Evolutionary conservation across 37 sponge, comb jelly and placozoan species (phyloP), one percentile per base, ranked within the genome.

Genomic region (Haliclona indistincta): DNA sequence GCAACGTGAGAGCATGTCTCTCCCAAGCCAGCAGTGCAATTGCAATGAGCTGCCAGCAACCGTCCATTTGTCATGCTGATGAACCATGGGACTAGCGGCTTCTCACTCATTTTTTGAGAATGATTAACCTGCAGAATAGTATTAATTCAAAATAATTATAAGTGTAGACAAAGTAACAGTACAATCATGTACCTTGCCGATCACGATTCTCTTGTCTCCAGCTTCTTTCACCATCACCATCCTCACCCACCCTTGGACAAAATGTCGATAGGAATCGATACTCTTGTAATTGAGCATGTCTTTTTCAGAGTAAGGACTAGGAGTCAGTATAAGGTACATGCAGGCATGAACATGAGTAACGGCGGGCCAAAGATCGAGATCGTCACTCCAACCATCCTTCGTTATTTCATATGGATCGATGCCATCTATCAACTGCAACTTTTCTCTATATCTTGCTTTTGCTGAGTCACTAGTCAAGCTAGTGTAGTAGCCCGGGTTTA

Each of bases 21-120:
- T 8, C 86, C 84, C 0, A 83, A 70, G 0, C 91, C 91, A 33
- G 81, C 82, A 71, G 81, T 90, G 73, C 91, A 90, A 43, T 86
- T 69, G 66, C 91, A 90, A 60, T 90, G 91, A 0, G 78, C 80
- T 42, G 73, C 19, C 56, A 76, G 2, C 19, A 86, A 77, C 22
- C 32, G 65, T 2, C 87, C 91, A 49, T 3, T 22, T 2, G 0
- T 2, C 35, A 58, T 42, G 25, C 73, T 64, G 3, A 56, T 19
- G 2, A 75, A 4, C 81, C 81, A 80, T 30, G 81, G 81, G 2
- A 40, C 19, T 11, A 80, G 37, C 11, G 81, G 73, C 22, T 71
- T 58, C 13, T 55, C 74, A 3, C 63, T 80, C 30, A 47, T 47
- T 47, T 17, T 47, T 15, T 17, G 51, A 47, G 10, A 47, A 47